Percentiles rank a stretch among this genome's conserved stretches.
Conservation (phyloP, 2,113 vertebrate species). For the Xiphophorus maculatus region DNA sequence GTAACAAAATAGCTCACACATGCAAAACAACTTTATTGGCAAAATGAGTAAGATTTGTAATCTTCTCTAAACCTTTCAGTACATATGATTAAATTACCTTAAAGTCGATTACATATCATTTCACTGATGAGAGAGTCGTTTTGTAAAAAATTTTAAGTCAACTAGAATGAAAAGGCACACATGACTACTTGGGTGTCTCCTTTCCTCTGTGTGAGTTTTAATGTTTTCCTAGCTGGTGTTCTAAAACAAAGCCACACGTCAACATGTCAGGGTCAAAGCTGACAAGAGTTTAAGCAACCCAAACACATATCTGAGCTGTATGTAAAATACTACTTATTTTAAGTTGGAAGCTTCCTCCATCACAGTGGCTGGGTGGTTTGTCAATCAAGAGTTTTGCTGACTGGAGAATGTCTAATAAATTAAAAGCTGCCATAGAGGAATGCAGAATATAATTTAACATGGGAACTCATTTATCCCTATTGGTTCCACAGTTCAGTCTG, state of each 20-base stretch:
- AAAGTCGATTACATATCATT: neutral
- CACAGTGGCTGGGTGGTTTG: constrained; percentile 19
- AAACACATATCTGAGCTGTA: neutral
- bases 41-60: neutral
- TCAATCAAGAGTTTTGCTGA: constrained; percentile 13
- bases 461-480: neutral
- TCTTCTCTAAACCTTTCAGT: neutral
- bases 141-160: constrained; percentile 2
- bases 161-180: constrained; percentile 2
- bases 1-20: constrained; percentile 38
- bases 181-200: constrained; percentile 7
- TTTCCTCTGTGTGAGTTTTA: constrained; percentile 6
- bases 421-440: neutral
- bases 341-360: constrained; percentile 23
- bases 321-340: neutral
- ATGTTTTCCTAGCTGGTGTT: constrained; percentile 22
- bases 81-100: neutral
- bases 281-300: constrained; percentile 5
- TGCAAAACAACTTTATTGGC: constrained; percentile 1
- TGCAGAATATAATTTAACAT: neutral
- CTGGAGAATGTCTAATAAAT: neutral
- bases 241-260: constrained; percentile 29
- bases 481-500: constrained; percentile 3
- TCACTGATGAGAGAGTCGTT: neutral
- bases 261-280: constrained; percentile 39